Percentiles rank a stretch among this genome's conserved stretches.
Evolutionary conservation across 2,797 vertebrate species (phyloP).

Genomic region (Hirundo rustica): DNA sequence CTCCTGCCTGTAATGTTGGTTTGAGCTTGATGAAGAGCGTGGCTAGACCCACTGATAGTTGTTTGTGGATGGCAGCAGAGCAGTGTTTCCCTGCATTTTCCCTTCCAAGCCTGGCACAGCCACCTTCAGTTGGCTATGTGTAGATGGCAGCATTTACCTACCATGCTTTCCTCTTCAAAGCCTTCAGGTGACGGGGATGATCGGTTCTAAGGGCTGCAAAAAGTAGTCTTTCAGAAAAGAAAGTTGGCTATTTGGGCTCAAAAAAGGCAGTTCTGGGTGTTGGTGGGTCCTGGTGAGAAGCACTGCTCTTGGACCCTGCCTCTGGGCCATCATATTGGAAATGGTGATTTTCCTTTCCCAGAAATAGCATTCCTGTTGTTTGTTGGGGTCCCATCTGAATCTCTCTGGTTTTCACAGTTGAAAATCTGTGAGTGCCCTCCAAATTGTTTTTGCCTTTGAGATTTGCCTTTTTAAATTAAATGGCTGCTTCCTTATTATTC

Average conservation of each 20-base stretch:
- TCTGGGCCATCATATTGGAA: neutral
- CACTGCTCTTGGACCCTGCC: neutral
- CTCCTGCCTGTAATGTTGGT: neutral
- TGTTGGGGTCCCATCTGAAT: neutral
- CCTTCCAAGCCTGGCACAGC: neutral
- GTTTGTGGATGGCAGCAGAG: neutral
- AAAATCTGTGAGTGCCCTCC: neutral
- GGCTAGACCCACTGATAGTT: neutral
- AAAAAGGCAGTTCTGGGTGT: neutral
- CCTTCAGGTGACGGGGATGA: neutral
- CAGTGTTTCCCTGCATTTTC: neutral
- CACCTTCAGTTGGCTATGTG: constrained; percentile 3
- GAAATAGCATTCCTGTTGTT: neutral
- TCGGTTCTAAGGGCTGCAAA: neutral
- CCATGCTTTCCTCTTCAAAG: neutral
- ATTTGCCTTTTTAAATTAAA: neutral
- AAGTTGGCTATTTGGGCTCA: neutral
- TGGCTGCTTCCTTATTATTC: neutral
- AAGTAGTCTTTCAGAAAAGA: neutral
- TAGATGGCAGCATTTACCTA: constrained; percentile 63
- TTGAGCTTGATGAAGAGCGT: neutral
- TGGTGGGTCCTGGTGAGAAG: neutral
- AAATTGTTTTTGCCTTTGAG: neutral
- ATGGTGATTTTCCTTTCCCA: neutral
- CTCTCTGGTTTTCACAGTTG: neutral